These are phyloP conservation scores for Amphiprion percula DNA, from an alignment of 2,113 vertebrate species.

Conservation along the genomic window DNA sequence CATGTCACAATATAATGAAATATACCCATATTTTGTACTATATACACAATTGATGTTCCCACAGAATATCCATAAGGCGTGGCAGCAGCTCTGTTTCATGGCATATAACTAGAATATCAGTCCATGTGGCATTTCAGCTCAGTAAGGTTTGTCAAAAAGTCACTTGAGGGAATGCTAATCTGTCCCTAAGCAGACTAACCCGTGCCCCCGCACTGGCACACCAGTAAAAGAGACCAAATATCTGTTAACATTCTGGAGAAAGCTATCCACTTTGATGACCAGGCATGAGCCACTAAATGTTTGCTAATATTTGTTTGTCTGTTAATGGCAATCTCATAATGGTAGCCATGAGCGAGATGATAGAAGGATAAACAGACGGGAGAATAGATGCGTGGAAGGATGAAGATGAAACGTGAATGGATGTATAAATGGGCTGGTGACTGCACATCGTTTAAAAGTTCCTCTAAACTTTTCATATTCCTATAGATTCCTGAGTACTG, in stretches of 20 bases:
- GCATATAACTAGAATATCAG: conserved; percentile 18
- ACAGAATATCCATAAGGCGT: conserved; percentile 14
- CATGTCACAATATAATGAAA: background rate
- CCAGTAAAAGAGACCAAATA: conserved; percentile 15
- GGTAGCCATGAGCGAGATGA: background rate
- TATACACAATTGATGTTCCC: background rate
- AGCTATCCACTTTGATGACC: background rate
- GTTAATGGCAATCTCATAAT: background rate
- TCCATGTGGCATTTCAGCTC: conserved; percentile 40
- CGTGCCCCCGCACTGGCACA: conserved; percentile 16
- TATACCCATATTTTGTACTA: background rate
- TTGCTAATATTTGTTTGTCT: conserved; percentile 13
- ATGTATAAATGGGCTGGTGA: background rate
- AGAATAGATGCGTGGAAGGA: too few relatives aligned
- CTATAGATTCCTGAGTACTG: too few relatives aligned
- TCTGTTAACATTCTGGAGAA: conserved; percentile 30
- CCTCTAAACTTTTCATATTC: too few relatives aligned
- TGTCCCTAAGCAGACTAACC: conserved; percentile 47
- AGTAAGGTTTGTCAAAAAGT: conserved; percentile 48
- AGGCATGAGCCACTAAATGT: background rate
- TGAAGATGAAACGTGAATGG: too few relatives aligned
- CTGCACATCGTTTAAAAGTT: too few relatives aligned
- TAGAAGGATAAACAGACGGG: background rate
- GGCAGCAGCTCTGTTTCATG: conserved; percentile 22
- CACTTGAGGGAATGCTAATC: conserved; percentile 56